Evolutionary conservation across 64 coral and sea anemone species (phyloP).

Genomic region (Pocillopora verrucosa): DNA sequence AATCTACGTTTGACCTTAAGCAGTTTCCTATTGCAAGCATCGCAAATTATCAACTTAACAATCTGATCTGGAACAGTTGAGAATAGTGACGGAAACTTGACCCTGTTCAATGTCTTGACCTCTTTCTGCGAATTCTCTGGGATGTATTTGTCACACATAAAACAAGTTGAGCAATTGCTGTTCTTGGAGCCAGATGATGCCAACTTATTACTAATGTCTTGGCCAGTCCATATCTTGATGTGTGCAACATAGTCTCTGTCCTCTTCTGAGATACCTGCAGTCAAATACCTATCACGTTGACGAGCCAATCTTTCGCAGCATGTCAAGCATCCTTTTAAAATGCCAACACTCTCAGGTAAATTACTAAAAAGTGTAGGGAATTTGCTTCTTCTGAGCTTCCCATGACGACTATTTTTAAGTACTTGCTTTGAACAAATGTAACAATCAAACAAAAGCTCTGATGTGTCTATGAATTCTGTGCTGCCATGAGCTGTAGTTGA

Average conservation of each 20-base stretch:
- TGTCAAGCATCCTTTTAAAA: conserved; percentile 64
- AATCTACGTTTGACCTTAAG: conserved; percentile 67
- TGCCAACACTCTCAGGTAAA: conserved; percentile 47
- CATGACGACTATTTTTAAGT: conserved; percentile 35
- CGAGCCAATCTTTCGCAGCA: conserved; percentile 72
- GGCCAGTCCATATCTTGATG: conserved; percentile 78
- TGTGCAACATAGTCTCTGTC: conserved; percentile 67
- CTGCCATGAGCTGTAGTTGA: neutral
- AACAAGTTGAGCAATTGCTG: conserved; percentile 39
- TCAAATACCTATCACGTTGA: conserved; percentile 63
- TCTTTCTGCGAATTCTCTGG: conserved; percentile 28
- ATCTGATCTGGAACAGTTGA: conserved; percentile 30
- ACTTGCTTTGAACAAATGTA: conserved; percentile 61
- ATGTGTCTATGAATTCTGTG: neutral
- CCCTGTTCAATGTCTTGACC: conserved; percentile 45
- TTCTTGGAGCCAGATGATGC: conserved; percentile 1
- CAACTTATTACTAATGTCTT: conserved; percentile 25
- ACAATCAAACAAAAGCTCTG: conserved; percentile 54
- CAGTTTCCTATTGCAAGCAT: conserved; percentile 72
- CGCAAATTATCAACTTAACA: conserved; percentile 41
- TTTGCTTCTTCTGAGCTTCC: conserved; percentile 63
- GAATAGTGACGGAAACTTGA: conserved; percentile 72
- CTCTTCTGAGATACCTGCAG: conserved; percentile 59
- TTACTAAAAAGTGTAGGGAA: conserved; percentile 66
- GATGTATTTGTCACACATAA: conserved; percentile 77